These are phyloP conservation scores for Wiebesia pumilae DNA, from an alignment of 1,140 invertebrate species.

Conservation along the genomic window DNA sequence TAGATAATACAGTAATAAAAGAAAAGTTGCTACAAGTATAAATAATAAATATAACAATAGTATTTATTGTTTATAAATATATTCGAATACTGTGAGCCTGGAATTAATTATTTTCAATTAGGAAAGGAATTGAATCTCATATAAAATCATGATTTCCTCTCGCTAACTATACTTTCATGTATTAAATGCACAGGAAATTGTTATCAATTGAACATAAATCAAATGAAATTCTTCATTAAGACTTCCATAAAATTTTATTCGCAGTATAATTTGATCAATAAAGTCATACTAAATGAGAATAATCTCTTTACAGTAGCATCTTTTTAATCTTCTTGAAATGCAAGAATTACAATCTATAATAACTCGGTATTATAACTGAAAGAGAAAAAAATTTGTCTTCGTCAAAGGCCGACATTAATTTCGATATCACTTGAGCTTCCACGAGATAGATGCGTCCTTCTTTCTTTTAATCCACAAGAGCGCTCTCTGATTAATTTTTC, in stretches of 20 bases:
- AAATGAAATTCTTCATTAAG: background rate
- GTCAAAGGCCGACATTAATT: background rate
- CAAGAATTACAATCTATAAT: background rate
- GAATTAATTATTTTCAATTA: background rate
- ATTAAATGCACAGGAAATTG: background rate
- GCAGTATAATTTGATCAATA: background rate
- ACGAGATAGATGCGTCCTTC: background rate
- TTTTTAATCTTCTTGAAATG: background rate
- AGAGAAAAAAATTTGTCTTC: background rate
- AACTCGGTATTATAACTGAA: background rate
- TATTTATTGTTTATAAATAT: no score
- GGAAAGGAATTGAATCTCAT: background rate
- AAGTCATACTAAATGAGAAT: background rate
- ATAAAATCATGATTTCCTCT: background rate
- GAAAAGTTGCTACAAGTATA: background rate
- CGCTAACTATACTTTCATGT: background rate
- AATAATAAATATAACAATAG: no score
- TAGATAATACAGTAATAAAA: no score
- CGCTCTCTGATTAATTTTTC: conserved; percentile 37
- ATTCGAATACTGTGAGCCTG: no score
- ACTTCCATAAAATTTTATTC: background rate
- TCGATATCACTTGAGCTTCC: background rate
- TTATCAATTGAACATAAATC: background rate
- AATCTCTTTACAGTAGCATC: background rate
- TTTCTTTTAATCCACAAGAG: background rate